Conservation (phyloP, 2,888 invertebrate species). For the Arge pagana region DNA sequence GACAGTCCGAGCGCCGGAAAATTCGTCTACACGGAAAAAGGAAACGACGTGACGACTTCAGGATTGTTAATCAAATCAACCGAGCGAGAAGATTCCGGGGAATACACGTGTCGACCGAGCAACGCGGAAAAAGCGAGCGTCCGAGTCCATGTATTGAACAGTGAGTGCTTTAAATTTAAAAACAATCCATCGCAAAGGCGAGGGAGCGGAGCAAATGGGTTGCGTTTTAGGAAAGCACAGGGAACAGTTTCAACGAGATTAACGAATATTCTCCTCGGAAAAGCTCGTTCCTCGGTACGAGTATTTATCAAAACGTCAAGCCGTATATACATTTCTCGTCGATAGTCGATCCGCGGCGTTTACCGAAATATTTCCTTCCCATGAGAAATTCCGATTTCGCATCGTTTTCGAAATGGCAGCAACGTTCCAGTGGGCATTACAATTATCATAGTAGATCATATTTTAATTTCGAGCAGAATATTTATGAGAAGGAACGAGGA, state of each 20-base stretch:
- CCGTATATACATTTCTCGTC: constrained; percentile 1
- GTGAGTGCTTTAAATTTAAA: constrained; percentile 9
- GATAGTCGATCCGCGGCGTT: constrained; percentile 12
- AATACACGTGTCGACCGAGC: constrained; percentile 17
- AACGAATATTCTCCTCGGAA: no score
- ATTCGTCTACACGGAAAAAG: constrained; percentile 3
- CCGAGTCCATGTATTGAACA: constrained; percentile 15
- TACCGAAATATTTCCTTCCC: no score
- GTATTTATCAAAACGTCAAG: neutral
- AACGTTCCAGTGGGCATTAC: no score
- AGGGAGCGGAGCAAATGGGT: no score
- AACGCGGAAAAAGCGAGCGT: constrained; percentile 11
- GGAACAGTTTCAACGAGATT: no score
- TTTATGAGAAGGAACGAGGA: no score
- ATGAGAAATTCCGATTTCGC: no score
- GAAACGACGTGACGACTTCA: constrained; percentile 13
- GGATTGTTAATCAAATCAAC: constrained; percentile 7
- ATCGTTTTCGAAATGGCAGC: no score
- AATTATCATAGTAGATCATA: no score
- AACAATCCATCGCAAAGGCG: no score
- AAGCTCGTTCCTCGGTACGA: neutral
- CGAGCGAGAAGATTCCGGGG: constrained; percentile 13
- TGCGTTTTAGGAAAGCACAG: no score
- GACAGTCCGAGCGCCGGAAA: constrained; percentile 4
- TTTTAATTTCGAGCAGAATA: no score